A percentile compares a stretch with the other conserved stretches of the same genome.
Evolutionary conservation across 2,888 invertebrate species (phyloP).

Genomic region (Fragum sueziense): DNA sequence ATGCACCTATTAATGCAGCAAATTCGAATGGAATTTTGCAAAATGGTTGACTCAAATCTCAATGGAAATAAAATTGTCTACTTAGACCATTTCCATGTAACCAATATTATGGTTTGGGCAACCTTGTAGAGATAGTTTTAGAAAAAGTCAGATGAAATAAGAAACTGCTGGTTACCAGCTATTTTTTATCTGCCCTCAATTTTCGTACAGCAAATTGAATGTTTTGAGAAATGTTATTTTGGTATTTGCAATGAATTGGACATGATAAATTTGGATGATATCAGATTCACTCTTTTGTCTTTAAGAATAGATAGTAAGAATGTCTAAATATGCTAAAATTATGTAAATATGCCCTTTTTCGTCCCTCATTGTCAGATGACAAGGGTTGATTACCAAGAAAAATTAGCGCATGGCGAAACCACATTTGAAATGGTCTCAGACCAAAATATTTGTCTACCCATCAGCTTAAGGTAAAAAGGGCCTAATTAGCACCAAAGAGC

Average conservation of each 20-base stretch:
- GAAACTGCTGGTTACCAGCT: neutral
- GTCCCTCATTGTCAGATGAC: neutral
- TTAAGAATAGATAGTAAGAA: no score
- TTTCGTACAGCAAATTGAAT: no score
- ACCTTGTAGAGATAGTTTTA: no score
- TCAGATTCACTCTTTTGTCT: no score
- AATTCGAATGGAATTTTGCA: neutral
- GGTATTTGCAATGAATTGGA: no score
- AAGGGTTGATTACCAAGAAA: neutral
- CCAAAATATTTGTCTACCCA: conserved; percentile 20
- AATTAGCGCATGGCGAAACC: conserved; percentile 5
- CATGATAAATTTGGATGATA: no score
- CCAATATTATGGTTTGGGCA: neutral
- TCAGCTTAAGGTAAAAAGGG: no score
- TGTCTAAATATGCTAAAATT: no score
- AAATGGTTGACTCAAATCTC: neutral
- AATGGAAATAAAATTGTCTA: neutral
- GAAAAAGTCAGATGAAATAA: neutral
- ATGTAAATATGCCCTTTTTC: neutral
- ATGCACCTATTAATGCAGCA: neutral
- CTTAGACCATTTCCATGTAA: neutral
- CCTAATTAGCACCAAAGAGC: no score
- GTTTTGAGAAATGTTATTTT: no score
- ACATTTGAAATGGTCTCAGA: conserved; percentile 2
- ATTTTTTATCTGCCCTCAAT: neutral